phyloP scores from a whole-genome alignment of 2,888 invertebrate species.

The Oasisia sp. region DNA sequence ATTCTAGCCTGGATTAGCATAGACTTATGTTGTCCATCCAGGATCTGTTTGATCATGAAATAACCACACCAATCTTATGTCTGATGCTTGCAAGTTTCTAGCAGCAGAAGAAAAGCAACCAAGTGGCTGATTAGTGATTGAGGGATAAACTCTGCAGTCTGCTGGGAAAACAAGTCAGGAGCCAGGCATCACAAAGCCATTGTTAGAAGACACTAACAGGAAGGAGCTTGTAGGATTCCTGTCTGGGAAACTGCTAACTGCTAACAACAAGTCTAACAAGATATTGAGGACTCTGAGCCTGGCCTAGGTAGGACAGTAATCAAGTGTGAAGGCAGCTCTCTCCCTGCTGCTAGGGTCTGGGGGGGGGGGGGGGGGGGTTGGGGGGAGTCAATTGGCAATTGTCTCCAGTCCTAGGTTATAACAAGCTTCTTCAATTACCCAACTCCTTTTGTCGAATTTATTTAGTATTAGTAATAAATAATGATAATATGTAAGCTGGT shows the following conservation, averaged over 20 bases:
- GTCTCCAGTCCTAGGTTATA: neutral
- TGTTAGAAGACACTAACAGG: neutral
- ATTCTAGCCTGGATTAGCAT: neutral
- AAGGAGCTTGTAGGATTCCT: neutral
- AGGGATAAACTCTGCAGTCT: neutral
- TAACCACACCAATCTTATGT: neutral
- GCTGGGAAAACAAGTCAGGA: conserved; percentile 8
- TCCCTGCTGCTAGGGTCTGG: neutral
- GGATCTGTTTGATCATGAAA: neutral
- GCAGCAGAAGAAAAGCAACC: neutral
- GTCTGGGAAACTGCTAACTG: conserved; percentile 4
- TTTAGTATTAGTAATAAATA: neutral
- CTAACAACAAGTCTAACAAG: neutral
- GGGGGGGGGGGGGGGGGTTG: neutral
- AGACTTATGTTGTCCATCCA: neutral
- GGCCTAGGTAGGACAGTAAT: no score
- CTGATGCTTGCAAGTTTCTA: neutral
- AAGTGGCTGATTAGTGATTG: neutral
- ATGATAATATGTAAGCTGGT: neutral
- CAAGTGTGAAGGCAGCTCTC: neutral
- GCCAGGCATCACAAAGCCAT: neutral
- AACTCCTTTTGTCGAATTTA: neutral
- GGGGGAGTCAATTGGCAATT: neutral
- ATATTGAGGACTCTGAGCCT: neutral
- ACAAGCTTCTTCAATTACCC: neutral